Base-by-base conservation (phyloP, 2,113 vertebrate genomes). In the Dolichallabes microphthalmus region DNA sequence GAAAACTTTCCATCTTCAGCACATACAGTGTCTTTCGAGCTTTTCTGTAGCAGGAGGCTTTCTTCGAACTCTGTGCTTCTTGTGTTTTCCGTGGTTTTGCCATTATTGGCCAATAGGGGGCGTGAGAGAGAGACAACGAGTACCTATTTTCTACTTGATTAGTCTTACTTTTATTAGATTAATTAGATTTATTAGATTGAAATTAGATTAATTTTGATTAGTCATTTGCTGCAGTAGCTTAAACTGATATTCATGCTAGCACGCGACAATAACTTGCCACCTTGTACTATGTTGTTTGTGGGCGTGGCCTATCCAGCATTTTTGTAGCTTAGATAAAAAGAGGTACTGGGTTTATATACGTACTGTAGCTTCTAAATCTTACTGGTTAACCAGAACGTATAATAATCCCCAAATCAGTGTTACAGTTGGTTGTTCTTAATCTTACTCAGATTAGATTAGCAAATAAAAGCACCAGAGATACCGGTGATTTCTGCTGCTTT, bases 1-100 rank as follows among this genome's bases (percentile, higher is more conserved):
- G 50, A 66, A 73, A 80, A 22, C 50, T 82, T 27, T 81, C n/a
- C 45, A 32, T 81, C 80, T 66, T 81, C 50, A 81, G 79, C n/a
- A 52, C 22, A 17, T 61, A 66, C 39, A 14, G 11, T 30, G 14
- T 64, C 58, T 80, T 80, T 64, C 1, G 5, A 39, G 66, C 71
- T 57, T 9, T 6, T 15, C 27, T 75, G 25, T 53, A 75, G 69
- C 69, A 50, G 11, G 39, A 22, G 10, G 69, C 69, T 45, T 45
- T 45, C 20, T 45, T 73, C 10, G 1, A 69, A 19, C 68, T 66
- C n/a, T 6, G 3, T 35, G 7, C 15, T 61, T 2, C 1, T 22
- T n/a, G 20, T 74, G 39, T n/a, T 20, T 35, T 69, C 17, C 35
- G 17, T 45, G 3, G 12, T 74, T 50, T 71, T 11, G 25, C 4